These are phyloP conservation scores for Polyommatus icarus DNA, from an alignment of 2,888 invertebrate genomes.

Conservation along the genomic window DNA sequence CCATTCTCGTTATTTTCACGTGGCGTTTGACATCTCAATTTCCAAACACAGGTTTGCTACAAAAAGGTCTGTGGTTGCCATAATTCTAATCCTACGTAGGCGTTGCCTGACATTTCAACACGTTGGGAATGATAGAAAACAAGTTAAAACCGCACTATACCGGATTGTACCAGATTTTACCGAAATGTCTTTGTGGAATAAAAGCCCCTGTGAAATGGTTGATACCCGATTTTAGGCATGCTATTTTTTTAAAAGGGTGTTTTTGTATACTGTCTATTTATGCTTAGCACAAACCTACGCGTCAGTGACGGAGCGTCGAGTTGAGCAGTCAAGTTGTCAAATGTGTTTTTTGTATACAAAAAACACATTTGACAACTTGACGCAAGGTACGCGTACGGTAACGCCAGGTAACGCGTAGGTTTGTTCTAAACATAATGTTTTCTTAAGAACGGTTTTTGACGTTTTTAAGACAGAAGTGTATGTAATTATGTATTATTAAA, in stretches of 20 bases:
- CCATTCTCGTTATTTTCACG: neutral
- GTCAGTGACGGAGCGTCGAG: no score
- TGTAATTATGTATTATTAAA: no score
- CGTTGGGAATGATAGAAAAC: neutral
- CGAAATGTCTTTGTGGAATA: slow-evolving; percentile 3
- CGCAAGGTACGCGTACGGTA: no score
- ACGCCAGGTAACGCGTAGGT: no score
- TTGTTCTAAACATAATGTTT: no score
- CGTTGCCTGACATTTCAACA: neutral
- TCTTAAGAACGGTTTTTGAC: no score
- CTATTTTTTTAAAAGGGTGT: neutral
- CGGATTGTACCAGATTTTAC: neutral
- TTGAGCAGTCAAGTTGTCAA: no score
- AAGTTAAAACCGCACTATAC: neutral
- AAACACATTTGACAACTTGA: no score
- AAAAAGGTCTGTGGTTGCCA: neutral
- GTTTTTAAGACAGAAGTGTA: no score
- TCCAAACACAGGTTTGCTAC: neutral
- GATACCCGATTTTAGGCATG: neutral
- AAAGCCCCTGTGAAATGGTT: neutral
- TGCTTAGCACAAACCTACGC: no score
- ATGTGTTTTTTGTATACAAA: no score
- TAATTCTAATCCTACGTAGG: neutral
- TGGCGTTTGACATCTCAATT: neutral
- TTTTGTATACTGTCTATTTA: no score